Evolutionary conservation across 2,113 vertebrate genomes (phyloP).

Genomic region (Herpailurus yagouaroundi): DNA sequence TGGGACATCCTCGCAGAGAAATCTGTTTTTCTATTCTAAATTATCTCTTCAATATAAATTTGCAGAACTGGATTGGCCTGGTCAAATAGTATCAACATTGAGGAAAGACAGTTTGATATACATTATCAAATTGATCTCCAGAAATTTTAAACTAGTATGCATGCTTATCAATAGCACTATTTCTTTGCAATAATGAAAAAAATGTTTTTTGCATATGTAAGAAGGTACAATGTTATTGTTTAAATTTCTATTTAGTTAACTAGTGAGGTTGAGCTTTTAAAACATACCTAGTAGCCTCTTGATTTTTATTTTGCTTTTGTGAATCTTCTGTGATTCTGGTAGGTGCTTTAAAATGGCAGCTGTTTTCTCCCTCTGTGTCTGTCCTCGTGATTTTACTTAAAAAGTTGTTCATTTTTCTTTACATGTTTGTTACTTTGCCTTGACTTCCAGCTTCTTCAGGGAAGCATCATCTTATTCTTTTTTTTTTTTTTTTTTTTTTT

Average conservation of each 20-base stretch:
- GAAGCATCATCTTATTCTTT: not conserved
- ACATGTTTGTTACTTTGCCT: not conserved
- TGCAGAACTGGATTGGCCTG: conserved; percentile 30
- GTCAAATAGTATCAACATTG: not conserved
- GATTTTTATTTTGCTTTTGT: conserved; percentile 25
- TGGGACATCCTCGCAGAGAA: not conserved
- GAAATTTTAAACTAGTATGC: not conserved
- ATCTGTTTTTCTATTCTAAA: not conserved
- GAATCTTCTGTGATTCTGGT: not conserved
- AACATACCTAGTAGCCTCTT: not conserved
- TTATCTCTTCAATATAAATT: conserved; percentile 3
- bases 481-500: not conserved
- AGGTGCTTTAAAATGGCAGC: not conserved
- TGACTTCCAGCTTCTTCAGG: not conserved
- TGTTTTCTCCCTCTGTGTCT: not conserved
- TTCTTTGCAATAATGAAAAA: not conserved
- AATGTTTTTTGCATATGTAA: not conserved
- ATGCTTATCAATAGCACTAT: not conserved
- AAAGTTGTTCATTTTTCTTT: conserved; percentile 11
- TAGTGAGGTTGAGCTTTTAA: conserved; percentile 15
- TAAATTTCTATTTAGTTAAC: not conserved
- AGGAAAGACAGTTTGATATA: not conserved
- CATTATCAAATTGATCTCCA: not conserved
- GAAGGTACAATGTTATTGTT: not conserved
- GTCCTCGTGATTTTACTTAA: not conserved